phyloP scores from a whole-genome alignment of 1,140 invertebrate genomes.

The Babylonia areolata region DNA sequence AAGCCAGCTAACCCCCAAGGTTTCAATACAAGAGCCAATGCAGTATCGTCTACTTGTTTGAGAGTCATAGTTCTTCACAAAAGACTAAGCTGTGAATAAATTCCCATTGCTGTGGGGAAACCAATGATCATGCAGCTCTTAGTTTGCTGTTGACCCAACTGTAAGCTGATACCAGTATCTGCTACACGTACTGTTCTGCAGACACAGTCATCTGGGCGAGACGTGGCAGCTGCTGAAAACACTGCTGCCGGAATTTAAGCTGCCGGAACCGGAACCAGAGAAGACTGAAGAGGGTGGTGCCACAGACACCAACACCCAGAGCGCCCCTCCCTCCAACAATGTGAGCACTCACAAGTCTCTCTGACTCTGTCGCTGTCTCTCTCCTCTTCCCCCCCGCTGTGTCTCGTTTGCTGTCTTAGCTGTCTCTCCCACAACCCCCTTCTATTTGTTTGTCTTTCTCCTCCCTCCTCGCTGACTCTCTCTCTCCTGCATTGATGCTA shows the following conservation, averaged over 20 bases:
- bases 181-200: constrained; percentile 42
- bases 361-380: not conserved
- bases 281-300: constrained; percentile 44
- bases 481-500: too few relatives aligned
- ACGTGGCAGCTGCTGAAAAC: constrained; percentile 71
- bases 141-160: too few relatives aligned
- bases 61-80: too few relatives aligned
- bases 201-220: constrained; percentile 71
- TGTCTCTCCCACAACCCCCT: not conserved
- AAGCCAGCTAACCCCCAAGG: too few relatives aligned
- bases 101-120: too few relatives aligned
- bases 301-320: too few relatives aligned
- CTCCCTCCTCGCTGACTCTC: not conserved
- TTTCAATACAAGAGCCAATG: too few relatives aligned
- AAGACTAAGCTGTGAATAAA: too few relatives aligned
- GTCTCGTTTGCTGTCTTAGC: not conserved
- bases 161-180: too few relatives aligned
- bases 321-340: not conserved
- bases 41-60: too few relatives aligned
- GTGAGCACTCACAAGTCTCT: not conserved
- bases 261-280: constrained; percentile 66
- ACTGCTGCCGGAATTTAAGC: constrained; percentile 70
- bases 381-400: not conserved
- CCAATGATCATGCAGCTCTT: too few relatives aligned
- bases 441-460: not conserved